Conservation (phyloP, 2,888 invertebrate species). For the Ichneumon xanthorius region DNA sequence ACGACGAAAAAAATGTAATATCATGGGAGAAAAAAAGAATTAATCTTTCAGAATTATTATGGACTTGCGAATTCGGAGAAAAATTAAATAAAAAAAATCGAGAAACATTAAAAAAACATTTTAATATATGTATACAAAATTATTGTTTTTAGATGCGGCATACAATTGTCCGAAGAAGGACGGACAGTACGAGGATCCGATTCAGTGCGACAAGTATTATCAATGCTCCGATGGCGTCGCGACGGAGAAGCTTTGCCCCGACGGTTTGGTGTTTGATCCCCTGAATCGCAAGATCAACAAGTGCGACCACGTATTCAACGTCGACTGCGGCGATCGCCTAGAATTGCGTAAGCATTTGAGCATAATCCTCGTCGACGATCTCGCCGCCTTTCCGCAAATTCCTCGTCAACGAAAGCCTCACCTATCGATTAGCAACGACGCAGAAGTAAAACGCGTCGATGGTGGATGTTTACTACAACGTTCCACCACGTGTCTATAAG, state of each 20-base stretch:
- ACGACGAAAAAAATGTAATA: neutral
- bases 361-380: conserved; percentile 72
- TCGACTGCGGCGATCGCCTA: conserved; percentile 94
- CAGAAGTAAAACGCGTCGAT: neutral
- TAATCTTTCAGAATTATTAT: neutral
- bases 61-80: neutral
- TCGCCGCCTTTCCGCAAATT: conserved; percentile 43
- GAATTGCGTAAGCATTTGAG: conserved; percentile 95
- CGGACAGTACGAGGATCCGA: conserved; percentile 92
- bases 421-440: conserved; percentile 11
- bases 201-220: conserved; percentile 95
- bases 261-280: conserved; percentile 95
- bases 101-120: neutral
- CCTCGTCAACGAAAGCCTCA: conserved; percentile 11
- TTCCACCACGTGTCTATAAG: neutral
- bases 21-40: neutral
- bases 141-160: conserved; percentile 84
- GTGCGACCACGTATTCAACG: conserved; percentile 97
- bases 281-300: conserved; percentile 94
- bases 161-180: conserved; percentile 93
- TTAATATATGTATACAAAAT: neutral
- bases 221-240: conserved; percentile 91
- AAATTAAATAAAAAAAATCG: neutral
- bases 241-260: conserved; percentile 92
- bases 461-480: neutral